phyloP scores from a whole-genome alignment of 2,888 invertebrate species.

The Terebella lapidaria region DNA sequence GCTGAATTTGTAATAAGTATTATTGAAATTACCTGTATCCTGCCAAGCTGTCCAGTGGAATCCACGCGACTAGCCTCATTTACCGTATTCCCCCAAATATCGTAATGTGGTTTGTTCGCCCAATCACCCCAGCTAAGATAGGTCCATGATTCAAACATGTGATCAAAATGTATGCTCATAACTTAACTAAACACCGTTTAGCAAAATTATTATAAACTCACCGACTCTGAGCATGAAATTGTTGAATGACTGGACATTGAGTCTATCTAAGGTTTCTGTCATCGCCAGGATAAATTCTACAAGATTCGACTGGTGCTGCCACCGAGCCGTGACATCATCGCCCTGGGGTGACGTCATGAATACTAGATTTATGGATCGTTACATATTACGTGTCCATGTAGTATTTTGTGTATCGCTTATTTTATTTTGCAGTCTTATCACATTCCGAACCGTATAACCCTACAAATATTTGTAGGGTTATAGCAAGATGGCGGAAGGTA shows the following conservation, averaged over 20 bases:
- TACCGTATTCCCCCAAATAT: slow-evolving; percentile 86
- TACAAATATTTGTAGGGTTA: too few species aligned
- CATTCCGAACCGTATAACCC: too few species aligned
- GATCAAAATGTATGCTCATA: neutral
- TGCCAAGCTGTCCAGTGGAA: slow-evolving; percentile 83
- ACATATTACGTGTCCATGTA: neutral
- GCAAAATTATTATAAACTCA: slow-evolving; percentile 59
- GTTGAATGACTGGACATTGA: slow-evolving; percentile 86
- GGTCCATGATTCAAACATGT: slow-evolving; percentile 87
- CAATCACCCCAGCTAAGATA: slow-evolving; percentile 91
- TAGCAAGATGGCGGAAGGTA: too few species aligned
- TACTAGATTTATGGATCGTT: neutral
- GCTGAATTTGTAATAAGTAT: too few species aligned
- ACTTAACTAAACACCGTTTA: too few species aligned
- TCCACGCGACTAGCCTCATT: slow-evolving; percentile 98
- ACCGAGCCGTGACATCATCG: slow-evolving; percentile 55
- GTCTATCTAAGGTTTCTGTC: slow-evolving; percentile 75
- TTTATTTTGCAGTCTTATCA: too few species aligned
- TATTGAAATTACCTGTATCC: slow-evolving; percentile 62
- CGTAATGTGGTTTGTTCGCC: slow-evolving; percentile 93
- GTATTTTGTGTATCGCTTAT: neutral
- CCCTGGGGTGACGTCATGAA: neutral
- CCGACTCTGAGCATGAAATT: slow-evolving; percentile 85
- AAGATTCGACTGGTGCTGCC: slow-evolving; percentile 68
- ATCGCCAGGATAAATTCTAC: slow-evolving; percentile 84